These are phyloP conservation scores for Acipenser transmontanus DNA, from an alignment of 2,797 vertebrate species.

Conservation along the genomic window DNA sequence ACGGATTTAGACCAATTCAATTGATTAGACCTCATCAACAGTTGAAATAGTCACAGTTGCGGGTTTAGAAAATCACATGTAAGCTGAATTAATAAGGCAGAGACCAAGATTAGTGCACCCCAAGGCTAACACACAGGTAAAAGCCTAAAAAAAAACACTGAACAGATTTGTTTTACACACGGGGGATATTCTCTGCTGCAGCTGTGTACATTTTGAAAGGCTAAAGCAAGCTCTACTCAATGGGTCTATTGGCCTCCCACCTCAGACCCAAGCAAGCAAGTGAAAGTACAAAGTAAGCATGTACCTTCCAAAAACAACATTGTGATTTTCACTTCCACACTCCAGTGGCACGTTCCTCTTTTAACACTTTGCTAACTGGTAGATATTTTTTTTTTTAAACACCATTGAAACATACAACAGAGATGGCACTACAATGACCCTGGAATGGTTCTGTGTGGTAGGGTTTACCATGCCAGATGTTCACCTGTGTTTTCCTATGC, in stretches of 20 bases:
- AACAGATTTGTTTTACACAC: constrained; percentile 44
- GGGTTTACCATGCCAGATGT: no score
- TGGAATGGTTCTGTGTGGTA: no score
- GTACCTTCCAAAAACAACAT: constrained; percentile 26
- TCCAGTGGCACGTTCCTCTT: constrained; percentile 49
- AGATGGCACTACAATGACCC: no score
- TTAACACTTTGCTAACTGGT: no score
- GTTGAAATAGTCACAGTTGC: no score
- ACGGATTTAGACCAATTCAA: no score
- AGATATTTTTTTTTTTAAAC: no score
- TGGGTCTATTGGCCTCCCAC: constrained; percentile 36
- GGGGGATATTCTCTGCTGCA: constrained; percentile 59
- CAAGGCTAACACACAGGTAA: constrained; percentile 34
- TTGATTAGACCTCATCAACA: no score
- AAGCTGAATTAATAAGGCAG: no score
- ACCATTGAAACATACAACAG: no score
- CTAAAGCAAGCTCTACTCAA: constrained; percentile 40
- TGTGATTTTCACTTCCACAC: constrained; percentile 27
- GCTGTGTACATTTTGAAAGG: constrained; percentile 73
- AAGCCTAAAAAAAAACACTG: constrained; percentile 22
- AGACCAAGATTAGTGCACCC: neutral
- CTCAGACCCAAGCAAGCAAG: constrained; percentile 40
- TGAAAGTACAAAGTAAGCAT: neutral
- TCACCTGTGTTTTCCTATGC: no score
- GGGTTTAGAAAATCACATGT: no score